phyloP scores from a whole-genome alignment of 2,888 invertebrate genomes.

The Xestia c-nigrum region DNA sequence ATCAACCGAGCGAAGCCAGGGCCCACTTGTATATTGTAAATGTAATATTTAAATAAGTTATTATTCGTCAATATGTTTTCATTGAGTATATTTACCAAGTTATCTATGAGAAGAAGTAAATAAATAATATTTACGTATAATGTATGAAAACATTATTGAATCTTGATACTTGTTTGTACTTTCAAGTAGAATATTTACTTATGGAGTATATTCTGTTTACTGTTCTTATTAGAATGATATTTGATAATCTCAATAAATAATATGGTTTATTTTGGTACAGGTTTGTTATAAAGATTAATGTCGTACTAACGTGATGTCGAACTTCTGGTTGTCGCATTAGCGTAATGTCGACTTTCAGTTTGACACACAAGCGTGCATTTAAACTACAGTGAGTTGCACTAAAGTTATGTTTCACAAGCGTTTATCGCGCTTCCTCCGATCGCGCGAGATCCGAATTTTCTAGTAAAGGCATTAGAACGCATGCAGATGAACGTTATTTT shows the following conservation, averaged over 20 bases:
- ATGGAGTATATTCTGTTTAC: constrained; percentile 11
- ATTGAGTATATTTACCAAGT: constrained; percentile 25
- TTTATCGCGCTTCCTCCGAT: too few species aligned
- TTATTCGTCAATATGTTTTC: constrained; percentile 45
- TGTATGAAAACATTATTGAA: constrained; percentile 37
- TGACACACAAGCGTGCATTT: too few species aligned
- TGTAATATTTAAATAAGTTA: constrained; percentile 48
- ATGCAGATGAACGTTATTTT: not conserved
- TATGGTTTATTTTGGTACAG: not conserved
- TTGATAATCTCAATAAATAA: not conserved
- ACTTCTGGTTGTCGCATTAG: too few species aligned
- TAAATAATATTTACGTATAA: constrained; percentile 16
- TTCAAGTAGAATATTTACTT: constrained; percentile 25
- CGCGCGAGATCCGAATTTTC: too few species aligned
- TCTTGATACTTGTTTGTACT: constrained; percentile 25
- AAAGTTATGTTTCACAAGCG: too few species aligned
- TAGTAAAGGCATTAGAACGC: too few species aligned
- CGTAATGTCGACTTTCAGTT: too few species aligned
- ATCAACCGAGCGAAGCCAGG: too few species aligned
- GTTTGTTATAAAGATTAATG: too few species aligned
- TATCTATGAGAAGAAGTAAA: constrained; percentile 11
- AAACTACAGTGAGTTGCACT: too few species aligned
- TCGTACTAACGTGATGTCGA: too few species aligned
- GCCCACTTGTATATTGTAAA: too few species aligned
- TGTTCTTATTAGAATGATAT: constrained; percentile 26